Evolutionary conservation across 1,140 invertebrate species (phyloP), one percentile per base, ranked within the genome.

Genomic region (Homalodisca vitripennis): DNA sequence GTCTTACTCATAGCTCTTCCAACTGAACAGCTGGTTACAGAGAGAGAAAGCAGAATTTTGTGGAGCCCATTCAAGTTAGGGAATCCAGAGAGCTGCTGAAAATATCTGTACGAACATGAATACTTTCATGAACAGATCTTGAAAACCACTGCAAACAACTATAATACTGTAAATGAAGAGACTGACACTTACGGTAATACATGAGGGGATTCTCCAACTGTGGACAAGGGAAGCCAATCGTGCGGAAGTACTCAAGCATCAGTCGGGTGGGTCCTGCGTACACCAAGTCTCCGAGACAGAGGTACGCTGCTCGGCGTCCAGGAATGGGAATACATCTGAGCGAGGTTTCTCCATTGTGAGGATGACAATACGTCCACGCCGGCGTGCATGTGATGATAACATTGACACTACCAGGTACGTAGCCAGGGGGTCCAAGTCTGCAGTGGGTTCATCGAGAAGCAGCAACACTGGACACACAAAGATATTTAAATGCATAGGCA

Each of bases 341-440:
- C 93, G 83, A 0, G 95, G 95, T 74, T 95, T 95, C 74, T 97
- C 94, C 89, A 96, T 92, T 0, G 93, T 96, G 0, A 97, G 78
- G 24, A 97, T 83, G 2, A 97, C 92, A 3, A 94, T 92, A 17
- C 93, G 89, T 3, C 92, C 91, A 71, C 93, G 91, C 76, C 95
- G 94, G 72, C 94, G 94, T 1, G 93, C 93, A 34, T 94, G 92
- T 74, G 95, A 95, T 53, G 93, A 94, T 10, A 97, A 80, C 79
- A 96, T 97, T 0, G 94, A 97, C 24, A 97, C 89, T 1, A 97
- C 89, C 47, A 97, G 84, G 78, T 97, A 97, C 0, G 94, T 95
- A 73, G 95, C 94, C 12, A 97, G 78, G 0, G 94, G 94, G 81
- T 96, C 93, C 51, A 96, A 83, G 72, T 93, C 92, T 85, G 90